Evolutionary conservation across 2,888 invertebrate species (phyloP).

Genomic region (Spisula solida): DNA sequence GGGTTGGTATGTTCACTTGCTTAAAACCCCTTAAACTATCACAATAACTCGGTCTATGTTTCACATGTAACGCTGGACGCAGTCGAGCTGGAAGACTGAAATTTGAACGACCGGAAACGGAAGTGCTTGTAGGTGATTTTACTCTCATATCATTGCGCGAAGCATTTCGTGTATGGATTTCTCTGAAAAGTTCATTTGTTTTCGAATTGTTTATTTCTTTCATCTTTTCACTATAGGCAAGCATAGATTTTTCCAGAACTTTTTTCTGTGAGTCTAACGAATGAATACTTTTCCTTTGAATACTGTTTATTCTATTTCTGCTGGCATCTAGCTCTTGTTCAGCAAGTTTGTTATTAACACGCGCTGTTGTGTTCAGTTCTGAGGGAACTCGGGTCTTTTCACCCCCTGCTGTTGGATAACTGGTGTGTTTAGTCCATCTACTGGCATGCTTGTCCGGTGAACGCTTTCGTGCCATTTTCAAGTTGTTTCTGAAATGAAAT

Average conservation of each 20-base stretch:
- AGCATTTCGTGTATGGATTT: constrained; percentile 57
- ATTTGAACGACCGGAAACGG: not conserved
- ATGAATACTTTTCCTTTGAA: constrained; percentile 52
- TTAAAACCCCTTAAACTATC: constrained; percentile 20
- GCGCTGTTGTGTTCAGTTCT: constrained; percentile 45
- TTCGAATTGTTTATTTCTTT: constrained; percentile 47
- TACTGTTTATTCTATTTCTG: constrained; percentile 25
- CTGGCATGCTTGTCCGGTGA: not conserved
- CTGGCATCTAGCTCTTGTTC: constrained; percentile 40
- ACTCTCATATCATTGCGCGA: constrained; percentile 13
- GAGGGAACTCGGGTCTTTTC: constrained; percentile 37
- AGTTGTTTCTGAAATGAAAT: not conserved
- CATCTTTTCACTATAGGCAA: constrained; percentile 64
- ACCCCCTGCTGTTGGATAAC: constrained; percentile 45
- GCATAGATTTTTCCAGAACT: constrained; percentile 64
- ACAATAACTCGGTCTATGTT: not conserved
- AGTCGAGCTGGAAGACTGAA: constrained; percentile 16
- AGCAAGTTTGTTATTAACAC: constrained; percentile 47
- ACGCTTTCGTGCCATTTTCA: not conserved
- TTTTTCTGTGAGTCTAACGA: constrained; percentile 56
- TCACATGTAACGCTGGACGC: not conserved
- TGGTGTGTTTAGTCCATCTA: constrained; percentile 56
- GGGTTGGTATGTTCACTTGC: constrained; percentile 28
- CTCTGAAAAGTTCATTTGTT: constrained; percentile 57
- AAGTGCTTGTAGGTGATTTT: not conserved